Conservation (phyloP, 2,113 vertebrate species). For the Phaethornis superciliosus region DNA sequence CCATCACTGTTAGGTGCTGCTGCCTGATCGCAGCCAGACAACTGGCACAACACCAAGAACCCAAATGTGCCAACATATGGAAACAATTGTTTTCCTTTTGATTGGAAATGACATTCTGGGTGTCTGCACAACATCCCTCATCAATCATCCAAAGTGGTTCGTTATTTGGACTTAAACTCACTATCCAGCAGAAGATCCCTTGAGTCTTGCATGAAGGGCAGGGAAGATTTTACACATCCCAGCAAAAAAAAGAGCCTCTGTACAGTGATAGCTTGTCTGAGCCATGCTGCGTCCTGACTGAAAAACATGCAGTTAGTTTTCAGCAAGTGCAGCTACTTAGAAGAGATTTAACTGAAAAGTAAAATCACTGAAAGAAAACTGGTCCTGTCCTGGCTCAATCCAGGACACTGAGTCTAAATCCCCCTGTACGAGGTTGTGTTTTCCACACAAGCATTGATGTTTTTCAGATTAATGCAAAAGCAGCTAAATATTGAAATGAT, state of each 20-base stretch:
- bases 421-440: neutral
- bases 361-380: too few species aligned
- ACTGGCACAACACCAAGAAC: conserved; percentile 52
- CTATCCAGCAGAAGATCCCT: neutral
- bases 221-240: neutral
- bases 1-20: conserved; percentile 54
- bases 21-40: conserved; percentile 61
- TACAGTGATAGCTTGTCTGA: neutral
- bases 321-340: too few species aligned
- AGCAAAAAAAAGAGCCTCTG: neutral
- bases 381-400: too few species aligned
- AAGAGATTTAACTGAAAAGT: too few species aligned
- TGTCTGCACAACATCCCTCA: conserved; percentile 36
- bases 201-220: neutral
- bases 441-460: neutral
- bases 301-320: too few species aligned
- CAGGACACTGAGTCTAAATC: neutral
- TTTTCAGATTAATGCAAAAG: neutral
- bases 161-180: neutral
- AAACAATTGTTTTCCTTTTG: conserved; percentile 54
- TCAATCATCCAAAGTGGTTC: neutral
- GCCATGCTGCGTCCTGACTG: neutral
- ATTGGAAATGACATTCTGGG: conserved; percentile 45
- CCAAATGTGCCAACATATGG: conserved; percentile 54
- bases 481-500: neutral